These are phyloP conservation scores for Trichomycterus rosablanca DNA, from an alignment of 2,113 vertebrate genomes.

Conservation along the genomic window DNA sequence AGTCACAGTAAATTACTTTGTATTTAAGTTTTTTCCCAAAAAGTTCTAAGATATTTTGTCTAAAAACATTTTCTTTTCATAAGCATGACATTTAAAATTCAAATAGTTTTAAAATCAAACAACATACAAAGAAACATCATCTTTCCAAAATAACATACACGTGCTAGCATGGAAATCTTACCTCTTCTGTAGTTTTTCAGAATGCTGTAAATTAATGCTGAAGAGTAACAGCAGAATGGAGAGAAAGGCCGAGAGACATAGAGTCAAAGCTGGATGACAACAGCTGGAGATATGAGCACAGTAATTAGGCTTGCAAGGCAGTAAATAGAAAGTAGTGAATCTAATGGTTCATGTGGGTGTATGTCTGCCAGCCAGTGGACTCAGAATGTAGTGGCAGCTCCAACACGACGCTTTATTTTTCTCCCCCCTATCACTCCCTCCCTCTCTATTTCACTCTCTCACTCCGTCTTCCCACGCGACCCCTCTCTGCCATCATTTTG, in stretches of 20 bases:
- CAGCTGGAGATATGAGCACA: slow-evolving; percentile 19
- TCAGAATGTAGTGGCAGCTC: slow-evolving; percentile 26
- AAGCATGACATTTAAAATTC: no score
- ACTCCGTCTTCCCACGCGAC: neutral
- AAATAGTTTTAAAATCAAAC: neutral
- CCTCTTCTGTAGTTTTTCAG: slow-evolving; percentile 24
- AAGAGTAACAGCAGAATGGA: slow-evolving; percentile 4
- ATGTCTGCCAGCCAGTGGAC: slow-evolving; percentile 21
- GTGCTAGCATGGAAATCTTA: slow-evolving; percentile 15
- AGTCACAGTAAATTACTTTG: no score
- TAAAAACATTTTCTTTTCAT: no score
- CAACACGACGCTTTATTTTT: slow-evolving; percentile 17
- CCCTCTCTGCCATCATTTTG: slow-evolving; percentile 16
- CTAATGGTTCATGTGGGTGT: slow-evolving; percentile 13
- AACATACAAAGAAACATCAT: neutral
- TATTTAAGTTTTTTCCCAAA: no score
- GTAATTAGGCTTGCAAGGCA: slow-evolving; percentile 23
- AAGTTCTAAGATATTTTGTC: no score
- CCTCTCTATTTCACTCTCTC: slow-evolving; percentile 5
- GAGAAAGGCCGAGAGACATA: slow-evolving; percentile 22
- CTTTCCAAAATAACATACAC: neutral
- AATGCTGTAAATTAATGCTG: slow-evolving; percentile 5
- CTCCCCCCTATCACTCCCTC: slow-evolving; percentile 13
- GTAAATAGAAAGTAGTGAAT: neutral
- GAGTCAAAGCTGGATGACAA: slow-evolving; percentile 14